Conservation (phyloP, 1,140 invertebrate species). For the Scaptomyza pallida region DNA sequence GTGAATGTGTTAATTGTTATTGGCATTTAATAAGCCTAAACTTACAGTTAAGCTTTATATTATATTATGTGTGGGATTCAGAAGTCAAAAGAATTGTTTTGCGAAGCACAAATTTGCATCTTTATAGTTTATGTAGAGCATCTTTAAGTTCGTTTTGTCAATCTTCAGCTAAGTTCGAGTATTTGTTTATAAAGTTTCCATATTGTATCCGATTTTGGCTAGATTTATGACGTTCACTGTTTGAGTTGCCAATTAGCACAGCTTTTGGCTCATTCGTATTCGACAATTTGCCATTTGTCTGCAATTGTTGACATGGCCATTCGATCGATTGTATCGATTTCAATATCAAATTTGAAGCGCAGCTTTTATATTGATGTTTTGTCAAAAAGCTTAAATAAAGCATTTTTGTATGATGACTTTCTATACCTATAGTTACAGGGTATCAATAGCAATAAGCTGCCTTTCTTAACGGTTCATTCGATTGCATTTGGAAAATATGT, state of each 20-base stretch:
- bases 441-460: neutral
- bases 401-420: too few relatives aligned
- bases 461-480: conserved; percentile 22
- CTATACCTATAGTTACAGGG: conserved; percentile 5
- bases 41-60: neutral
- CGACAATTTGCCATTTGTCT: conserved; percentile 59
- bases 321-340: conserved; percentile 30
- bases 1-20: conserved; percentile 28
- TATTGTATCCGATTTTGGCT: conserved; percentile 50
- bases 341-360: conserved; percentile 30
- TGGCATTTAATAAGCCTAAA: neutral
- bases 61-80: neutral
- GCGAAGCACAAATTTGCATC: neutral
- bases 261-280: conserved; percentile 47
- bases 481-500: conserved; percentile 59
- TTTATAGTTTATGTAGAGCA: conserved; percentile 39
- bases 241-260: conserved; percentile 65
- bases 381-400: too few relatives aligned
- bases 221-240: conserved; percentile 48
- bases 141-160: conserved; percentile 24
- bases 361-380: neutral
- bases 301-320: conserved; percentile 36
- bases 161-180: neutral
- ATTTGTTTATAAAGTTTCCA: conserved; percentile 68
- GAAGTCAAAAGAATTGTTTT: neutral